Conservation (phyloP, 1,140 invertebrate genomes). For the Platorchestia sp. region DNA sequence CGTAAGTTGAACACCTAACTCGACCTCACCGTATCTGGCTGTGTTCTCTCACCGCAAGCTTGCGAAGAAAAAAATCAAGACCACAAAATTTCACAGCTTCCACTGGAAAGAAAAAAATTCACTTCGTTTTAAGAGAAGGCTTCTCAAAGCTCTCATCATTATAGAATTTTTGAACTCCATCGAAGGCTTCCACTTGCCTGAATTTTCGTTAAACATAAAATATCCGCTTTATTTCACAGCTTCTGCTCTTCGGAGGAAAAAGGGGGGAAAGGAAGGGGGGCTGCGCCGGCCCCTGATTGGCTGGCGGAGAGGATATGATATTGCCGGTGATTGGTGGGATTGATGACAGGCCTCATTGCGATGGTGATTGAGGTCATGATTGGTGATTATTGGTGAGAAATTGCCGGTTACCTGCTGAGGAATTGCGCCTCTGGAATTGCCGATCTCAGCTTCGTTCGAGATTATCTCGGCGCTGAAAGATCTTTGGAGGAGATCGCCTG, state of each 20-base stretch:
- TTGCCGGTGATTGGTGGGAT: constrained; percentile 46
- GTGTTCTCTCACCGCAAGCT: background rate
- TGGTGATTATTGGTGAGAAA: constrained; percentile 55
- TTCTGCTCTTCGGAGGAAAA: background rate
- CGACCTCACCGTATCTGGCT: background rate
- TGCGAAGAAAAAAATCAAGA: background rate
- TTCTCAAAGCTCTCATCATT: background rate
- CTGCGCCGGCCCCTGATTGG: background rate
- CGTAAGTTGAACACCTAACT: background rate
- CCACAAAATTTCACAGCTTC: too few relatives aligned
- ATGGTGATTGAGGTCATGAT: constrained; percentile 54
- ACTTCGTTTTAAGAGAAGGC: background rate
- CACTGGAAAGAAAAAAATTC: background rate
- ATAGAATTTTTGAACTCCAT: background rate
- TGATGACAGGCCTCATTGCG: constrained; percentile 49
- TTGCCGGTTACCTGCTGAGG: constrained; percentile 51
- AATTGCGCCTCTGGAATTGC: constrained; percentile 49
- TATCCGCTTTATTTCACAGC: background rate
- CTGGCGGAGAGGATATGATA: constrained; percentile 20
- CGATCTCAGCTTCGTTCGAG: background rate
- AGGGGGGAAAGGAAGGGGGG: background rate
- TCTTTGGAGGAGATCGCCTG: constrained; percentile 3
- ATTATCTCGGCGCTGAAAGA: background rate
- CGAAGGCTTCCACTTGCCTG: background rate
- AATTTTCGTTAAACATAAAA: constrained; percentile 3